These are phyloP conservation scores for Limosa lapponica DNA, from an alignment of 2,797 vertebrate genomes.

Conservation along the genomic window DNA sequence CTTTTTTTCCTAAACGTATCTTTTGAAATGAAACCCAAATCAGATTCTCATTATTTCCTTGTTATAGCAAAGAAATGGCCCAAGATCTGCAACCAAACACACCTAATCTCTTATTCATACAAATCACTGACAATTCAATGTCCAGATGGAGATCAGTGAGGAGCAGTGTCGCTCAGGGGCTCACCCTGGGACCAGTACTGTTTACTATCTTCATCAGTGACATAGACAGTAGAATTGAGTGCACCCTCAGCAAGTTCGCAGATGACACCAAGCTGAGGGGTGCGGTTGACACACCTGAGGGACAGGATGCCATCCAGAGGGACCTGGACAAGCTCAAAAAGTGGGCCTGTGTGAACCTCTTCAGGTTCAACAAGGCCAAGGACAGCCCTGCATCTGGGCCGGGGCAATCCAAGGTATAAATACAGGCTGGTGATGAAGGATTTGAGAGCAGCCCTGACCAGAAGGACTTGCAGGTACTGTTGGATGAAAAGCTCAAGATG, in stretches of 20 bases:
- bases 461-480: neutral
- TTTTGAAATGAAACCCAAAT: neutral
- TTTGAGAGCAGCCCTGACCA: neutral
- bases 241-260: neutral
- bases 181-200: too few species aligned
- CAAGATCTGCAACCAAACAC: neutral
- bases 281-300: neutral
- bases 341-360: neutral
- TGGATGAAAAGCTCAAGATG: neutral
- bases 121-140: neutral
- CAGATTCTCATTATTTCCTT: neutral
- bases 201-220: neutral
- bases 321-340: neutral
- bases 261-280: too few species aligned
- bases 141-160: too few species aligned
- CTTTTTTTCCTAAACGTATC: neutral
- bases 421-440: neutral
- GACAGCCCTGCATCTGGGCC: neutral
- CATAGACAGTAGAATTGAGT: neutral
- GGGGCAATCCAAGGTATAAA: too few species aligned
- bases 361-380: neutral
- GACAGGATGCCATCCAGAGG: too few species aligned
- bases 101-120: neutral
- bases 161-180: neutral
- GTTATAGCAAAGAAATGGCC: neutral